Evolutionary conservation across 2,797 vertebrate species (phyloP).

Genomic region (Scleropages formosus): DNA sequence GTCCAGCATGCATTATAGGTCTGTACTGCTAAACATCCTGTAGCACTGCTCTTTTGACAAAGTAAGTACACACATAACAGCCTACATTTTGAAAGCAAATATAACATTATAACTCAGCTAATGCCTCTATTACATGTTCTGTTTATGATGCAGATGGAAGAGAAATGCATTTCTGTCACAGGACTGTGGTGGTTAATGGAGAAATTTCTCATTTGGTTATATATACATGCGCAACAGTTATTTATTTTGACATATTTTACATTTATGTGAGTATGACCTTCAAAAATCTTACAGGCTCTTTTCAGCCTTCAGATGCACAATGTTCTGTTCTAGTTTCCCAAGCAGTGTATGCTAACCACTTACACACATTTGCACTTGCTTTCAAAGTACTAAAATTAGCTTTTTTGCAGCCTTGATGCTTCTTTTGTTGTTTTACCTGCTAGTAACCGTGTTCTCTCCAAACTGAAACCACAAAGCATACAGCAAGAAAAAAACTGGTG

Average conservation of each 20-base stretch:
- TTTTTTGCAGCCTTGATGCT: slow-evolving; percentile 14
- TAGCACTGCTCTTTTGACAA: slow-evolving; percentile 56
- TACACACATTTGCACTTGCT: slow-evolving; percentile 12
- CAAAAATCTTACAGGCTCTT: neutral
- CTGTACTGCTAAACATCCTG: slow-evolving; percentile 36
- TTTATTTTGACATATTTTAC: neutral
- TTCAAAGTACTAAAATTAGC: slow-evolving; percentile 33
- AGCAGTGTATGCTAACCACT: neutral
- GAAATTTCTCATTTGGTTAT: neutral
- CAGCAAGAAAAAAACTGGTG: slow-evolving; percentile 53
- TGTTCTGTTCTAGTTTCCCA: slow-evolving; percentile 21
- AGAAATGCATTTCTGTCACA: neutral
- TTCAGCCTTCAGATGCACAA: neutral
- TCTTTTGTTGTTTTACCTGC: slow-evolving; percentile 40
- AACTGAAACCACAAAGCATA: slow-evolving; percentile 42
- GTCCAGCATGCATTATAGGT: no score
- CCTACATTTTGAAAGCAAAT: slow-evolving; percentile 52
- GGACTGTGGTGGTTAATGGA: neutral
- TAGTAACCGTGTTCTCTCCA: slow-evolving; percentile 43
- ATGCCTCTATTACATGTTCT: neutral
- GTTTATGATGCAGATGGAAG: neutral
- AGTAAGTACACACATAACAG: slow-evolving; percentile 24
- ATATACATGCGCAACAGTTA: neutral
- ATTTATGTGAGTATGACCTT: neutral
- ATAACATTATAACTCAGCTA: neutral